Base-by-base conservation (phyloP, 2,888 invertebrate genomes). In the Acanthopleura granulata region DNA sequence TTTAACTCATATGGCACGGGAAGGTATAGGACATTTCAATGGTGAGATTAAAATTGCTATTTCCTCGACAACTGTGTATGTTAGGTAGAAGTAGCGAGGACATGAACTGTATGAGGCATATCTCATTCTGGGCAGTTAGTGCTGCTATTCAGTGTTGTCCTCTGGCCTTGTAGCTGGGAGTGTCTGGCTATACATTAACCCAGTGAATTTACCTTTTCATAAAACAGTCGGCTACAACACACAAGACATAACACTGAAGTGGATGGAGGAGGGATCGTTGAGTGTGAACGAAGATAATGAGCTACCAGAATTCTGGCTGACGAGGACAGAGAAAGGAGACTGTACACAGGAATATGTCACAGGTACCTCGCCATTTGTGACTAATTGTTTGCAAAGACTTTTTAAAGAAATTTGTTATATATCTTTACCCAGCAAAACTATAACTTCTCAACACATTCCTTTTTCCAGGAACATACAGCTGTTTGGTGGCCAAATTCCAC, bases 381-480 rank as follows among this genome's bases (percentile, higher is more conserved):
- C 40, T 40, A 9, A 40, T 6, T 40, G 40, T 40, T 6, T 40
- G 40, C 40, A 40, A 9, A 40, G 40, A 9, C 3, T 40, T 40
- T 40, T 40, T 40, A 6, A 40, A 40, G 40, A 6, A 40, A 40
- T 40, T 9, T 40, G 40, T 40, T 40, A 9, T 6, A 40, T 9
- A 40, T 9, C 40, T 40, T 9, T 9, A 6, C 9, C 40, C 40
- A n/a, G 4, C 12, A 57, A 57, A 22, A 18, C 57, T 57, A 9
- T 18, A 57, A 57, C 57, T 57, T 12, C 12, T n/a, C 18, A n/a
- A n/a, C 12, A 1, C 6, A 30, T 72, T 40, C 6, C 30, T 49
- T 72, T 18, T 72, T 72, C 18, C 49, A 72, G 72, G 72, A n/a
- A 49, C 40, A 4, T 72, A 72, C 72, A 72, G 25, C n/a, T 72